Percentiles rank a stretch among this genome's conserved stretches.
phyloP scores from a whole-genome alignment of 2,113 vertebrate species.

The Ciconia maguari region DNA sequence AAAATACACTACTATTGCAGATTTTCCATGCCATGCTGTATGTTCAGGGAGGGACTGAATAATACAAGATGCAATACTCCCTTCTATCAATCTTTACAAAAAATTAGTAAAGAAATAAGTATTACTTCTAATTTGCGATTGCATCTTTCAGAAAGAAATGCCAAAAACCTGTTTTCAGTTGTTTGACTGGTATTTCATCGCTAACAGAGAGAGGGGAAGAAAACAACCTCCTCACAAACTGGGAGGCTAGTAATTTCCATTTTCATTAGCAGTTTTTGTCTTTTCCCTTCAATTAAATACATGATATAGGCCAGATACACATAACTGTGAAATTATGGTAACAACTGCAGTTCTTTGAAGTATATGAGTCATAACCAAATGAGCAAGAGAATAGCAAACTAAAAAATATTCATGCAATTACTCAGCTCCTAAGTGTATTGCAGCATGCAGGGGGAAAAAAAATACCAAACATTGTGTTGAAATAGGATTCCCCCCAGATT shows the following conservation, averaged over 20 bases:
- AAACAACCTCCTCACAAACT: neutral
- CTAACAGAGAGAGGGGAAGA: neutral
- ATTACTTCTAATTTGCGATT: neutral
- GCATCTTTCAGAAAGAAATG: neutral
- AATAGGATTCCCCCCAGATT: neutral
- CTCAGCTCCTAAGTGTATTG: neutral
- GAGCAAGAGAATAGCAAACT: neutral
- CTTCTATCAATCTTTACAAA: neutral
- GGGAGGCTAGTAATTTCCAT: neutral
- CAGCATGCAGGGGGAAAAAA: neutral
- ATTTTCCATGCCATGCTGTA: neutral
- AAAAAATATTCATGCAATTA: neutral
- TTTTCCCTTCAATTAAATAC: neutral
- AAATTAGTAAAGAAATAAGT: neutral
- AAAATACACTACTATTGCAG: neutral
- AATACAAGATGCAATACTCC: neutral
- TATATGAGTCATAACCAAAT: conserved; percentile 5
- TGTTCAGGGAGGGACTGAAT: neutral
- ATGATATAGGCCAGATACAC: conserved; percentile 20
- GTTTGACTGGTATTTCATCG: neutral
- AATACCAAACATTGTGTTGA: neutral
- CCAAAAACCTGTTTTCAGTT: neutral
- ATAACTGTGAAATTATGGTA: conserved; percentile 20
- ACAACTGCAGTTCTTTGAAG: conserved; percentile 23
- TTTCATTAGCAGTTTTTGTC: conserved; percentile 38